Conservation (phyloP, 2,797 vertebrate genomes). For the Enteromius argenteus region DNA sequence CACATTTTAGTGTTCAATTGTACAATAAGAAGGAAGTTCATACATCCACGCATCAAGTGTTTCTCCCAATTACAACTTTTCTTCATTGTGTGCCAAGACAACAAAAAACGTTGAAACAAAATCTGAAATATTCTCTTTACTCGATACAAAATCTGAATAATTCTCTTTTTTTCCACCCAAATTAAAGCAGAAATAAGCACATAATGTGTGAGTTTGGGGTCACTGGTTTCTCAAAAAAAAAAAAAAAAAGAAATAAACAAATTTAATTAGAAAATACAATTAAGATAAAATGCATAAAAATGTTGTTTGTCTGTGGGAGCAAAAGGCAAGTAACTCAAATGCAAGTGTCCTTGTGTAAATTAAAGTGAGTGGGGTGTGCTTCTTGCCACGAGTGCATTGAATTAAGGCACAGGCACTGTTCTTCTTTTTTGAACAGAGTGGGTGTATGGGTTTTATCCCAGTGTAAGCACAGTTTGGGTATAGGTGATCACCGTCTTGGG, state of each 20-base stretch:
- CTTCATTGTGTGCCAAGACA: conserved; percentile 10
- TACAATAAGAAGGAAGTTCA: neutral
- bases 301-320: neutral
- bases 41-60: conserved; percentile 12
- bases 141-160: neutral
- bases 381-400: conserved; percentile 97
- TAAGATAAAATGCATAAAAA: conserved; percentile 9
- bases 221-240: conserved; percentile 19
- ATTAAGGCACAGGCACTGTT: conserved; percentile 97
- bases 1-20: conserved; percentile 20
- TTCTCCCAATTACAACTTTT: conserved; percentile 1
- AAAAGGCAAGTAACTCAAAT: conserved; percentile 45
- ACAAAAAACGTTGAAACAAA: conserved; percentile 12
- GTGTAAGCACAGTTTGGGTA: conserved; percentile 85
- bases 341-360: conserved; percentile 49
- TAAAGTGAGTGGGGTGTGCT: conserved; percentile 89
- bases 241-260: no score
- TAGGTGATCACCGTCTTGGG: conserved; percentile 73
- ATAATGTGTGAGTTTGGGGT: conserved; percentile 15
- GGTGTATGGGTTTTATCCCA: conserved; percentile 82
- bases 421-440: conserved; percentile 92
- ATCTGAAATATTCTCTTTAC: conserved; percentile 1
- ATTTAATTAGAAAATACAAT: neutral
- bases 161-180: neutral
- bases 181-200: conserved; percentile 11